These are phyloP conservation scores for Stenoptilia bipunctidactyla DNA, from an alignment of 2,888 invertebrate species.

Conservation along the genomic window DNA sequence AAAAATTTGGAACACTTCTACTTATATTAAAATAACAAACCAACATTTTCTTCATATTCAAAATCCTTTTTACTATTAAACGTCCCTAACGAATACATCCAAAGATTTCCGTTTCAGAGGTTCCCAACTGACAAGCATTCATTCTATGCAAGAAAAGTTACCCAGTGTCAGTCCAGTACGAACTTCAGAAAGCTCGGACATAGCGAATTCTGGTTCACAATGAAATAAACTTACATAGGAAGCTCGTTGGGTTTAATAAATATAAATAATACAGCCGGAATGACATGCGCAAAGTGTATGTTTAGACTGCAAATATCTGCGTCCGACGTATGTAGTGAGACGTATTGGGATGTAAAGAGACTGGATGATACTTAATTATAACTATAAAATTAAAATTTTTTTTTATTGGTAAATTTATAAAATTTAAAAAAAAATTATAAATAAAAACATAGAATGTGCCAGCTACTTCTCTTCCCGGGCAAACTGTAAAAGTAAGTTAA, in stretches of 20 bases:
- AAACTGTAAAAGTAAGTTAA: no score
- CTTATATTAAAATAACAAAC: no score
- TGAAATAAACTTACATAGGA: slow-evolving; percentile 69
- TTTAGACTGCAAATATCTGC: no score
- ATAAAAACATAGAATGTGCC: no score
- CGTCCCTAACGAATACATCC: slow-evolving; percentile 41
- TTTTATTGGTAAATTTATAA: background rate
- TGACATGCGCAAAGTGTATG: slow-evolving; percentile 67
- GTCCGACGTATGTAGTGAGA: slow-evolving; percentile 51
- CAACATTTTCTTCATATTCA: slow-evolving; percentile 11
- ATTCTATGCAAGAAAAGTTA: slow-evolving; percentile 69
- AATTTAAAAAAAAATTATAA: no score
- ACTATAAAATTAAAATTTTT: background rate
- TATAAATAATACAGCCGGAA: slow-evolving; percentile 61
- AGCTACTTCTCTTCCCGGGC: no score
- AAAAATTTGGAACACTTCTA: no score
- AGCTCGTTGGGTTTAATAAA: slow-evolving; percentile 70
- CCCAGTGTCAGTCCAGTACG: slow-evolving; percentile 53
- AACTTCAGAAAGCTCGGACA: slow-evolving; percentile 57
- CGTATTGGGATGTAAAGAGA: no score
- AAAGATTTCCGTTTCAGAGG: slow-evolving; percentile 39
- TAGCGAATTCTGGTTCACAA: slow-evolving; percentile 62
- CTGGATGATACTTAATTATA: background rate
- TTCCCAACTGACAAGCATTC: slow-evolving; percentile 55
- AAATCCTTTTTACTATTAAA: slow-evolving; percentile 21